Evolutionary conservation across 2,797 vertebrate genomes (phyloP).

Genomic region (Falco cherrug): DNA sequence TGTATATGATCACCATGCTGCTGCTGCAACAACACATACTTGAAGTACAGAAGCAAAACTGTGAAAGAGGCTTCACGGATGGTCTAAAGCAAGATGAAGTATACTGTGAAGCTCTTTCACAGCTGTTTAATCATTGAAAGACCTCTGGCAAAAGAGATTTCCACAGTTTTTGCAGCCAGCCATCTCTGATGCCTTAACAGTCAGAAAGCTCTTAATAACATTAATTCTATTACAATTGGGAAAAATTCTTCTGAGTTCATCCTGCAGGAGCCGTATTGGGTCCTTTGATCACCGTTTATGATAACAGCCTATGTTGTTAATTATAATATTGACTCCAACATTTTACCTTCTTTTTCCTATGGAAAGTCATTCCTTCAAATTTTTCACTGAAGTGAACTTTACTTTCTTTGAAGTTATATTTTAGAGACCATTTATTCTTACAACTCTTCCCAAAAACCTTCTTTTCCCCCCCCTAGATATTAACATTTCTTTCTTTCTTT

Average conservation of each 20-base stretch:
- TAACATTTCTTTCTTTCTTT: not conserved
- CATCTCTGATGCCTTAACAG: not conserved
- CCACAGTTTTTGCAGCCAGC: not conserved
- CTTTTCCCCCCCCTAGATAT: not conserved
- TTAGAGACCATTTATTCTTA: not conserved
- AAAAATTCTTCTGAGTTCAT: not conserved
- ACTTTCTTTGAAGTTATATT: not conserved
- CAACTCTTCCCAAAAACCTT: not conserved
- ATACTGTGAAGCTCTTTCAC: not conserved
- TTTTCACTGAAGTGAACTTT: not conserved
- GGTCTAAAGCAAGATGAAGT: not conserved
- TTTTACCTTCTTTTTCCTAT: not conserved
- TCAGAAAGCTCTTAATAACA: not conserved
- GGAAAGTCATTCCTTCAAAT: not conserved
- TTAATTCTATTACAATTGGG: not conserved
- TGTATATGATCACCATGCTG: not conserved
- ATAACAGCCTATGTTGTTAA: not conserved
- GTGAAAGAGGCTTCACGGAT: not conserved
- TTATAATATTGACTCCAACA: not conserved
- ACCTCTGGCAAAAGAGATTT: not conserved
- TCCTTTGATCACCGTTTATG: not conserved
- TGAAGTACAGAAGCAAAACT: not conserved
- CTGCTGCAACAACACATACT: not conserved
- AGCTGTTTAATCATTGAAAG: not conserved
- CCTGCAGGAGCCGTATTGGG: not conserved